Percentiles rank a stretch among this genome's conserved stretches.
These are phyloP conservation scores for Hormaphis cornu DNA, from an alignment of 1,140 invertebrate genomes.

Conservation along the genomic window DNA sequence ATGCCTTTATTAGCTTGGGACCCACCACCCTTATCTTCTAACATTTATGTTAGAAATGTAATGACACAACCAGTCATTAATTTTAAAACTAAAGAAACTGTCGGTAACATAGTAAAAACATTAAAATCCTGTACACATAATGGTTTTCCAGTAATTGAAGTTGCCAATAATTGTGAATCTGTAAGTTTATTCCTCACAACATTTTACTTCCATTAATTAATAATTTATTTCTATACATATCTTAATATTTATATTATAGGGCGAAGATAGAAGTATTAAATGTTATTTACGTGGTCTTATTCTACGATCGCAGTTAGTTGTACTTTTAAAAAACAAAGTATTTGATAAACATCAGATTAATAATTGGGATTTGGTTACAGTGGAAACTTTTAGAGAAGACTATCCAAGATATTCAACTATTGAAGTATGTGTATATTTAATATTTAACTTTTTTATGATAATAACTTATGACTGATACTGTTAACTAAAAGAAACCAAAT, in stretches of 20 bases:
- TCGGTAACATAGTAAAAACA: conserved; percentile 71
- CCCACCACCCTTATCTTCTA: conserved; percentile 75
- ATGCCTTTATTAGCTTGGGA: conserved; percentile 89
- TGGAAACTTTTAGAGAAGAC: conserved; percentile 74
- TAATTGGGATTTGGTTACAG: conserved; percentile 49
- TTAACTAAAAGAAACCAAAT: too few relatives aligned
- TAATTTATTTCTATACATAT: too few relatives aligned
- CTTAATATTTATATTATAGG: too few relatives aligned
- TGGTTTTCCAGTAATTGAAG: conserved; percentile 90
- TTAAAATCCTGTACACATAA: conserved; percentile 74
- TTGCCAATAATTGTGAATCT: conserved; percentile 35
- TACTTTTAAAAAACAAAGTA: conserved; percentile 74
- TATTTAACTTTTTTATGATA: too few relatives aligned
- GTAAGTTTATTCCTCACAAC: too few relatives aligned
- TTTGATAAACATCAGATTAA: conserved; percentile 65
- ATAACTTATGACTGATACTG: too few relatives aligned
- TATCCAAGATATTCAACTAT: conserved; percentile 87
- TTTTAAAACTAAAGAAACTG: conserved; percentile 69
- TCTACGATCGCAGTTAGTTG: conserved; percentile 78
- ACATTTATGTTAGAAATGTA: conserved; percentile 74
- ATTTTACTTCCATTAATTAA: too few relatives aligned
- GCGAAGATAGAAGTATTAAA: conserved; percentile 45
- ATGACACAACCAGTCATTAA: conserved; percentile 83
- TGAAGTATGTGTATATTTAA: conserved; percentile 46
- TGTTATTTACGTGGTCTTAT: conserved; percentile 77